Evolutionary conservation across 2,113 vertebrate species (phyloP).

Genomic region (Xyliphius kryptos): DNA sequence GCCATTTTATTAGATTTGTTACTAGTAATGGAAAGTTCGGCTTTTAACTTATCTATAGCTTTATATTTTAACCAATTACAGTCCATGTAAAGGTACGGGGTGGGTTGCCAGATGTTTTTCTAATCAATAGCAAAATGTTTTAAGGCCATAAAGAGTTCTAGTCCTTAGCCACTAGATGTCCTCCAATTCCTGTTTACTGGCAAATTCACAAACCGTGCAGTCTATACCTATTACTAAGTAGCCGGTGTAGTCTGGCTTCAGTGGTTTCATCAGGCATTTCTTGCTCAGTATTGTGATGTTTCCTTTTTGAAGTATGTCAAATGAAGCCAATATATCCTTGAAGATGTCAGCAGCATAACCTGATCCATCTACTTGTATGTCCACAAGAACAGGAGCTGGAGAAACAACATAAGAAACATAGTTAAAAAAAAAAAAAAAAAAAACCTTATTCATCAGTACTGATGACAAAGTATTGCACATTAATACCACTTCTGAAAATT

Average conservation of each 20-base stretch:
- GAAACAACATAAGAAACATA: not conserved
- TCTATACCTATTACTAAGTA: slow-evolving; percentile 61
- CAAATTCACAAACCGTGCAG: too few species aligned
- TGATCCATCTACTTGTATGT: slow-evolving; percentile 62
- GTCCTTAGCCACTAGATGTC: slow-evolving; percentile 37
- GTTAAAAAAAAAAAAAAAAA: too few species aligned
- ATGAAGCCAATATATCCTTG: slow-evolving; percentile 71
- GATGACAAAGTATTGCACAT: too few species aligned
- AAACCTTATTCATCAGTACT: too few species aligned
- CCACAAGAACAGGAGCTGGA: slow-evolving; percentile 63
- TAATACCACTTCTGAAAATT: too few species aligned
- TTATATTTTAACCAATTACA: too few species aligned
- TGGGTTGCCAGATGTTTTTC: too few species aligned
- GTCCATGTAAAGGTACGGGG: too few species aligned
- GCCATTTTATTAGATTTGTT: not conserved
- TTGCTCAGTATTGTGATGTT: slow-evolving; percentile 75
- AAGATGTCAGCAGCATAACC: slow-evolving; percentile 77
- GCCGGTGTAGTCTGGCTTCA: slow-evolving; percentile 55
- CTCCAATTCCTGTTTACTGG: slow-evolving; percentile 9
- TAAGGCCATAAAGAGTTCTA: not conserved
- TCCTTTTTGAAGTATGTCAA: slow-evolving; percentile 68
- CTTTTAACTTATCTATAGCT: not conserved
- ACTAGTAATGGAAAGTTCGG: not conserved
- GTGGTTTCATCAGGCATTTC: slow-evolving; percentile 65
- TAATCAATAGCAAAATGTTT: not conserved